Percentiles rank a stretch among this genome's conserved stretches.
phyloP scores from a whole-genome alignment of 2,113 vertebrate genomes.

The Chroicocephalus ridibundus region DNA sequence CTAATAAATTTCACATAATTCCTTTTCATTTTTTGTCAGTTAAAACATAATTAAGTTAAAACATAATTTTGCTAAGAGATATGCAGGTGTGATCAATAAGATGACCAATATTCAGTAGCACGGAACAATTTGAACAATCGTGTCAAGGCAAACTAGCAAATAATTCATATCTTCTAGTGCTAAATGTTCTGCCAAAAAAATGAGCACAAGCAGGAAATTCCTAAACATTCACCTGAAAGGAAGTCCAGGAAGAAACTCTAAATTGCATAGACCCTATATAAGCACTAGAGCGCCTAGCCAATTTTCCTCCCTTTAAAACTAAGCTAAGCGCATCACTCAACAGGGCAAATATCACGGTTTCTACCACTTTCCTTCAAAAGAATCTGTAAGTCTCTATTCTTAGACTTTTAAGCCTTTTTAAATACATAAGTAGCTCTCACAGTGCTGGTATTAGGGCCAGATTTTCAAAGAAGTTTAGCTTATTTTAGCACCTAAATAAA shows the following conservation, averaged over 20 bases:
- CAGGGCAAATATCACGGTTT: neutral
- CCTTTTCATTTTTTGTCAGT: neutral
- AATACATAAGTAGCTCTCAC: conserved; percentile 44
- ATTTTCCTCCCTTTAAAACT: neutral
- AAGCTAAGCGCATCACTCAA: neutral
- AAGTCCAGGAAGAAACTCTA: neutral
- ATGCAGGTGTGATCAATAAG: neutral
- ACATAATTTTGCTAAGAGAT: neutral
- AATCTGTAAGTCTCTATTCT: neutral
- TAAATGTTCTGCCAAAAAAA: neutral
- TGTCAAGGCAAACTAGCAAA: neutral
- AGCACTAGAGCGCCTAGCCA: too few species aligned
- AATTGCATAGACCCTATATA: neutral
- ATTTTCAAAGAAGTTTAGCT: neutral
- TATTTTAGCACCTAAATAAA: conserved; percentile 33
- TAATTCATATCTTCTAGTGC: neutral
- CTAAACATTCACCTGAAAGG: neutral
- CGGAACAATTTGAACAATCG: neutral
- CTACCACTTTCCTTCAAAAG: neutral
- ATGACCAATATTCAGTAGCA: neutral
- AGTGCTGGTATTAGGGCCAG: neutral
- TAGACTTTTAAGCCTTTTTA: conserved; percentile 37
- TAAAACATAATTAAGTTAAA: neutral
- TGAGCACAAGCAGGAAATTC: neutral
- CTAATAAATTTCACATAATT: neutral